Evolutionary conservation across 1,140 invertebrate species (phyloP), one percentile per base, ranked within the genome.

Genomic region (Drosophila ambigua): DNA sequence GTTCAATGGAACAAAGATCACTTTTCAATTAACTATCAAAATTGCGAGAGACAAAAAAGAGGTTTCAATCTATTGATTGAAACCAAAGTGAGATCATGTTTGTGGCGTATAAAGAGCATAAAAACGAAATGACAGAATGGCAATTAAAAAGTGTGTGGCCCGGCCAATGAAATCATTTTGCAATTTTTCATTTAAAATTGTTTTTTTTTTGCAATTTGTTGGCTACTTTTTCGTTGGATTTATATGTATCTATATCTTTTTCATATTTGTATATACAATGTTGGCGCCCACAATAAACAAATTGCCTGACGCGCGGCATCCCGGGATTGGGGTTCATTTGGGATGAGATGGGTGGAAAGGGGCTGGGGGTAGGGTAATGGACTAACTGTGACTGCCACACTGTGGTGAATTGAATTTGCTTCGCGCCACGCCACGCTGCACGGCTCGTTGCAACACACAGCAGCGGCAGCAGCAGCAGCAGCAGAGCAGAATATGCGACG

Each of bases 281-380:
- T 74, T 58, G 77, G 81, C 81, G 81, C 81, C 81, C 82, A 71
- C 82, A 85, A 85, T 85, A 85, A 85, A 85, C 82, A 87, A 85
- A 85, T 85, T 87, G 82, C 48, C 65, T 83, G 80, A 63, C 75
- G 68, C 51, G 26, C 41, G 24, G 4, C 39, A 24, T 31, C n/a
- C 31, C 11, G 11, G 35, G 31, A 35, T 35, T 4, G 31, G 31
- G 9, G 3, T 4, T 11, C 31, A 11, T 11, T 13, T 13, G 2
- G 35, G 35, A 39, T 35, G 8, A 9, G 11, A 11, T 39, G 16
- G 16, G 16, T 1, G 16, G 16, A 1, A 1, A 16, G 16, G 16
- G 16, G 16, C 31, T 9, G 9, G 31, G 8, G 11, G 9, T 3
- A 4, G 35, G 35, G 9, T 11, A 16, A 4, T 39, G 11, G 23